phyloP scores from a whole-genome alignment of 35 echinoderm and acorn worm genomes.

The Patiria miniata region DNA sequence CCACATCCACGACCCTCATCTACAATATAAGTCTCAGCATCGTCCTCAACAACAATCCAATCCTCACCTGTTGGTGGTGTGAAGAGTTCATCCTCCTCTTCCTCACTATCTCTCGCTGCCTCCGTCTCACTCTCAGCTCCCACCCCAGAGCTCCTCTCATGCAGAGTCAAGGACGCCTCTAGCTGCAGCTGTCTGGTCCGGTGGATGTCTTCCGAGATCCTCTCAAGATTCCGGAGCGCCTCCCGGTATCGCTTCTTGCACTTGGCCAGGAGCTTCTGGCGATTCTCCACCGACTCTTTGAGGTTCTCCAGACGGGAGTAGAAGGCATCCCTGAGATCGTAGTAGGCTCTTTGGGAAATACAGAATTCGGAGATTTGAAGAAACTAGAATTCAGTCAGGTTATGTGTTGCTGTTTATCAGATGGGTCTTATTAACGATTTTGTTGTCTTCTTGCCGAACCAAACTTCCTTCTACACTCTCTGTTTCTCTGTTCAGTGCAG shows the following conservation, averaged over 20 bases:
- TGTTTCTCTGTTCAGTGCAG: no score
- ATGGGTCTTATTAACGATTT: not conserved
- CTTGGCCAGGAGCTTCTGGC: slow-evolving; percentile 42
- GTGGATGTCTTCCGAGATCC: slow-evolving; percentile 96
- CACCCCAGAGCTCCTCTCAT: slow-evolving; percentile 67
- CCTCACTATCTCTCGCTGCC: not conserved
- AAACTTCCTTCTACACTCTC: no score
- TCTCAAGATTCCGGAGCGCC: slow-evolving; percentile 70
- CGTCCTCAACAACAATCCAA: not conserved
- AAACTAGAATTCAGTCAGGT: not conserved
- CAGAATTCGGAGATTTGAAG: not conserved
- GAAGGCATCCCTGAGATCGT: slow-evolving; percentile 70
- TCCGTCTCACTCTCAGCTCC: slow-evolving; percentile 79
- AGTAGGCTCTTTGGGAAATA: slow-evolving; percentile 56
- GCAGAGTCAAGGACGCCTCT: slow-evolving; percentile 18
- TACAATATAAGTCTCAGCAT: not conserved
- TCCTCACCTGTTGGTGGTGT: not conserved
- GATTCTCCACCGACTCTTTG: slow-evolving; percentile 51
- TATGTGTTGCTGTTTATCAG: not conserved
- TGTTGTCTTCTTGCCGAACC: no score
- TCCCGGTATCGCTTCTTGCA: slow-evolving; percentile 65
- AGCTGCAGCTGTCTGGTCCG: slow-evolving; percentile 41
- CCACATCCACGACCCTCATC: no score
- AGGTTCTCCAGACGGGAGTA: slow-evolving; percentile 56
- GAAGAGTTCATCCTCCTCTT: not conserved